Base-by-base conservation (phyloP, 2,113 vertebrate genomes). In the Hepsetus odoe region DNA sequence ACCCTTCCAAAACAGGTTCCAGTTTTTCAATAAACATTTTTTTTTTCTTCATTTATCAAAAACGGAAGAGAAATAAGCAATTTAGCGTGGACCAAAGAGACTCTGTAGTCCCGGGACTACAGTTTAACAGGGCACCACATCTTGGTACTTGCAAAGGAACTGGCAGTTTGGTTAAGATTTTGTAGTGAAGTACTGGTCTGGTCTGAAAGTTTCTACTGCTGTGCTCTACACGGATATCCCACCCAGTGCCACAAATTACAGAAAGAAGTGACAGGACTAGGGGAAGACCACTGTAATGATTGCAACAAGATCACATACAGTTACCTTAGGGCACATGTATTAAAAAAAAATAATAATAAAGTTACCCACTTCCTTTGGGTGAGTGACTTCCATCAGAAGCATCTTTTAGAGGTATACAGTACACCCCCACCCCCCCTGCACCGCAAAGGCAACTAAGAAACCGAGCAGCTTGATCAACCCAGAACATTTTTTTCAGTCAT, bases 371-470 rank as follows among this genome's bases (percentile, higher is more conserved):
- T 80, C 61, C 68, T 80, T 76, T 62, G 79, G 77, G 84, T 85
- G 82, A 74, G 56, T 72, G 42, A 80, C 76, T 80, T 85, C 77
- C 68, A 67, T 72, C 62, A 83, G 70, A 87, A 80, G 85, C 35
- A 70, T 87, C 76, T 79, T 81, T 71, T 77, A 86, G 88, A 85
- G 72, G 85, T 82, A 84, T 79, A 84, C 78, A 83, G 84, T 82
- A 80, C 80, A 62, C 64, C 35, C 22, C 82, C 49, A 82, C 77
- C 85, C 81, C 85, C 84, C 80, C 83, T 67, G 61, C 68, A 76
- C 84, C 87, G 88, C 85, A 20, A 94, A 93, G 92, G 92, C 92
- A 93, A 92, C 91, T 89, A 88, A 86, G 87, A 81, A 82, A 79
- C 66, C 86, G 86, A 89, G 89, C 83, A 90, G 90, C 77, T 70